Evolutionary conservation across 1,140 invertebrate genomes (phyloP), one percentile per base, ranked within the genome.

Genomic region (Parasteatoda tepidariorum): DNA sequence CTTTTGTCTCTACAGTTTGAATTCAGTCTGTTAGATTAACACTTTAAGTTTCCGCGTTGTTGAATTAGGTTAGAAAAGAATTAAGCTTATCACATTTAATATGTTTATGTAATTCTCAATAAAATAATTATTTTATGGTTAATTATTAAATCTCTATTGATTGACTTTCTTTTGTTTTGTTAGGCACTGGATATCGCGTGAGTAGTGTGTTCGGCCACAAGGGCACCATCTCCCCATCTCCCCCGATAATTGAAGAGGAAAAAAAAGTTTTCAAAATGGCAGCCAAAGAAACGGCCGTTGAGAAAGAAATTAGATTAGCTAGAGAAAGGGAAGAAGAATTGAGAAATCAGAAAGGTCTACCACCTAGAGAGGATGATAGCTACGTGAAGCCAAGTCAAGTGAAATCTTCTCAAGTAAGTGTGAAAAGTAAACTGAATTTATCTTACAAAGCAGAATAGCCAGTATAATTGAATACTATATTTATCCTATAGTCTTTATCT

Each of bases 261-360:
- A 84, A 84, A 24, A 76, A 59, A 26, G 61, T 61, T 0, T 66
- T 78, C 22, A 85, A 79, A 26, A 78, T n/a, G 38, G 13, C 70
- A 18, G 68, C 57, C 62, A 90, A 89, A 83, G 91, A 92, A 87
- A 91, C 91, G 24, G 91, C 91, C 9, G 91, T 92, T 81, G 91
- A 92, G 85, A 86, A 90, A 33, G 91, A 92, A 86, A 92, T 92
- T 48, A 88, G 91, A 64, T 82, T 92, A 28, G 88, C 89, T 3
- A 86, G 88, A 67, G 91, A 92, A 75, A 85, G 91, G 41, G 91
- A 92, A 86, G 91, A 91, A 82, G 91, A 91, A 84, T 87, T 91
- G 33, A 86, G 90, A 48, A 76, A 87, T 55, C 88, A 89, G 71
- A 89, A 90, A 68, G 88, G 88, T 18, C 41, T 88, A 24, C 78